These are phyloP conservation scores for Meteorus cinctellus DNA, from an alignment of 2,888 invertebrate genomes.

Conservation along the genomic window DNA sequence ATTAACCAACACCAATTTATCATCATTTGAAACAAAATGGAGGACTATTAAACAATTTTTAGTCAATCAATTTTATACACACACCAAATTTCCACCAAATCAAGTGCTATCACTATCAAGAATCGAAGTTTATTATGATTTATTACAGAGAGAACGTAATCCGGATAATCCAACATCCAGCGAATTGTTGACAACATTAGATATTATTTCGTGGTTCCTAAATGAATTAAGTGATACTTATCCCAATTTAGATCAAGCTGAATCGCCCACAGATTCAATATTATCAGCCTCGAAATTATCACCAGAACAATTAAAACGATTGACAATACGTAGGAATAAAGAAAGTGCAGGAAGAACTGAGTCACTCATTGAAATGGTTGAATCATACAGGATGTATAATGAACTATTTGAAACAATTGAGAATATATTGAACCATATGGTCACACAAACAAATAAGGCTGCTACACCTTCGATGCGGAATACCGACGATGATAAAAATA, in stretches of 20 bases:
- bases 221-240: conserved; percentile 53
- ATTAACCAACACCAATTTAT: conserved; percentile 26
- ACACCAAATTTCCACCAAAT: conserved; percentile 45
- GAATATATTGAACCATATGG: conserved; percentile 22
- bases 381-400: conserved; percentile 34
- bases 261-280: neutral
- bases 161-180: conserved; percentile 37
- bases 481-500: neutral
- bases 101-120: conserved; percentile 54
- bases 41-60: conserved; percentile 61
- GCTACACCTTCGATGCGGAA: neutral
- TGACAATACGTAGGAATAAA: neutral
- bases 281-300: conserved; percentile 12
- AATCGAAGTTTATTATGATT: conserved; percentile 55
- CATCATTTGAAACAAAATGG: conserved; percentile 61
- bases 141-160: conserved; percentile 57
- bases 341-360: conserved; percentile 12
- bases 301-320: neutral
- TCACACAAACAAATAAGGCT: neutral
- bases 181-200: conserved; percentile 45
- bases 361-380: conserved; percentile 27
- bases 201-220: conserved; percentile 63
- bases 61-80: conserved; percentile 61
- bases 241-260: conserved; percentile 19
- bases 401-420: conserved; percentile 30